Percentiles rank a stretch among this genome's conserved stretches.
These are phyloP conservation scores for Malurus melanocephalus DNA, from an alignment of 2,113 vertebrate genomes.

Conservation along the genomic window DNA sequence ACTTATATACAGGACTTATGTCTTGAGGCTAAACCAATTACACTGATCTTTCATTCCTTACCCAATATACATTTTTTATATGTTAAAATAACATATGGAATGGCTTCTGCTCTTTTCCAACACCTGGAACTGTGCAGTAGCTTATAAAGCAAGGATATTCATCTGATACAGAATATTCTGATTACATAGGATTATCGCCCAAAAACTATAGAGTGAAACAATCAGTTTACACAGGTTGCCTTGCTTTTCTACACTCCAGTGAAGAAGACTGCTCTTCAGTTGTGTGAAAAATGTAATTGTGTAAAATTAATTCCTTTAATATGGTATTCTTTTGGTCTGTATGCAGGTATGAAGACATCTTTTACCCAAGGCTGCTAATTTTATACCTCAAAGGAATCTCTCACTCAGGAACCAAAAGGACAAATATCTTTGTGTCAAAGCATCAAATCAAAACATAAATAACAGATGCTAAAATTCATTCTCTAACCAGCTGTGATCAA, in stretches of 20 bases:
- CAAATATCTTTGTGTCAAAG: neutral
- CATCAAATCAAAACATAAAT: neutral
- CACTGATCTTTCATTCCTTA: neutral
- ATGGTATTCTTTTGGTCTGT: neutral
- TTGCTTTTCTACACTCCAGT: neutral
- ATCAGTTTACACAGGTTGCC: neutral
- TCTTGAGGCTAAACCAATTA: slow-evolving; percentile 5
- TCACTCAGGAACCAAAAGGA: neutral
- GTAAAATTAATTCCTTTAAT: neutral
- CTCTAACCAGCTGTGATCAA: neutral
- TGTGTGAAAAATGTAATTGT: neutral
- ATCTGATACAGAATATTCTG: neutral
- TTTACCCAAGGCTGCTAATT: neutral
- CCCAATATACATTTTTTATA: neutral
- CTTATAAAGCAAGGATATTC: neutral
- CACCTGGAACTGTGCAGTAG: neutral
- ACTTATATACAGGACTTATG: neutral
- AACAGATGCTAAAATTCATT: neutral
- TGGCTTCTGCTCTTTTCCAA: neutral
- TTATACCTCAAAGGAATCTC: neutral
- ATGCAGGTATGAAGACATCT: neutral
- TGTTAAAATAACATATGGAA: neutral
- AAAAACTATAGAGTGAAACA: neutral
- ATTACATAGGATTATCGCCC: neutral
- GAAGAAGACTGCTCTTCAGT: neutral